Evolutionary conservation across 1,140 invertebrate genomes (phyloP), one percentile per base, ranked within the genome.

Genomic region (Gryon sp.): DNA sequence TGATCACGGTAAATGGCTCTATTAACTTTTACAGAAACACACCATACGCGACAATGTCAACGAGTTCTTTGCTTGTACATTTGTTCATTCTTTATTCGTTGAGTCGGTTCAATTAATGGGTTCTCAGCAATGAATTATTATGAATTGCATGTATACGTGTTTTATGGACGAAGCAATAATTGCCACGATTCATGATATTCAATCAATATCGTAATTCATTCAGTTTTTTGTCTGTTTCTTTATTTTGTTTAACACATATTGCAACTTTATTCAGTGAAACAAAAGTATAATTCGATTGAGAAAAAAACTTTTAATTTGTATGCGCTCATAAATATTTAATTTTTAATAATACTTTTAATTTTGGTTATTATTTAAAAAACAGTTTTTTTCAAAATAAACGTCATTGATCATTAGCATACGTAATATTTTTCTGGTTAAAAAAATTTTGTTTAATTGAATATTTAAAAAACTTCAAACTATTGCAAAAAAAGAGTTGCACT

Each of bases 21-120:
- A 70, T 76, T 76, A 76, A 76, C 59, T 69, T 73, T 65, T 73
- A 14, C 43, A 73, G 69, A 73, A 63, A 65, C 50, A 73, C 59
- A 73, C 24, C 60, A 53, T 36, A 60, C 53, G 46, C 45, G 45
- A 74, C 70, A 74, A 74, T 74, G 60, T 62, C 66, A 77, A 52
- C 50, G 70, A 70, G 70, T 59, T 59, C 74, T 76, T 65, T 52
- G 28, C 52, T 18, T 57, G 32, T 53, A 34, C 40, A 26, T 50
- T 60, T 11, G 48, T 52, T 24, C 24, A 6, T 63, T 63, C 38
- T 19, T 65, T 73, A 70, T 70, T 69, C 60, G 53, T 59, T 28
- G 36, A 43, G 15, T 5, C 12, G 36, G 48, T 45, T n/a, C 65
- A 70, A 70, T 76, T 76, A 70, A 70, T 53, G 22, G 26, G 7